phyloP scores from a whole-genome alignment of 2,797 vertebrate species.

The Rhyacichthys aspro region DNA sequence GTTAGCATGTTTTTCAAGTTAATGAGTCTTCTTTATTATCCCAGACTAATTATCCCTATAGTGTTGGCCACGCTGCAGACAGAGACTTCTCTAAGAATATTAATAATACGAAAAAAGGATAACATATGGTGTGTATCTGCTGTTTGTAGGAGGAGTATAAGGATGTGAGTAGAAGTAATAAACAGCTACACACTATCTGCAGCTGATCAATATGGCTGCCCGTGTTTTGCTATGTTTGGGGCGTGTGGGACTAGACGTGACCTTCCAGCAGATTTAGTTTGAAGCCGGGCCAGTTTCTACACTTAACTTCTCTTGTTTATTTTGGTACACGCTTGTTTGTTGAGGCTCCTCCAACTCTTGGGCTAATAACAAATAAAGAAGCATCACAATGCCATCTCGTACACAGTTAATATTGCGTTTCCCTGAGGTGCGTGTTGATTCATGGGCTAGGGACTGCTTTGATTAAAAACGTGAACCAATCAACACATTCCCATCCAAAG shows the following conservation, averaged over 20 bases:
- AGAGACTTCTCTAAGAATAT: neutral
- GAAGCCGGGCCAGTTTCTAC: neutral
- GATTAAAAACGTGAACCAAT: too few species aligned
- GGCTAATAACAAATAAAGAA: too few species aligned
- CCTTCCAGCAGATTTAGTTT: neutral
- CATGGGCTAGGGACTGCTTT: too few species aligned
- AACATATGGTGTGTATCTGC: neutral
- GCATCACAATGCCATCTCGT: too few species aligned
- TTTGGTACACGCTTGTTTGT: neutral
- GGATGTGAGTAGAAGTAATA: conserved; percentile 3
- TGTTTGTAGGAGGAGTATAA: neutral
- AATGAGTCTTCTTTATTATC: neutral
- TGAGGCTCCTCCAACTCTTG: neutral
- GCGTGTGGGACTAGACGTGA: neutral
- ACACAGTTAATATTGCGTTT: too few species aligned
- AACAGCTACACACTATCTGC: conserved; percentile 1
- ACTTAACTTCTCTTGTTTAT: neutral
- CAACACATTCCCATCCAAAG: too few species aligned
- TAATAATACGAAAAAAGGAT: neutral
- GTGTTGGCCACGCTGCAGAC: neutral
- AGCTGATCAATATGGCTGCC: neutral
- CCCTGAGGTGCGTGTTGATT: too few species aligned
- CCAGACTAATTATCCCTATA: neutral
- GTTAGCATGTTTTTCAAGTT: neutral
- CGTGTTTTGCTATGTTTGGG: conserved; percentile 7